These are phyloP conservation scores for Ecdyonurus torrentis DNA, from an alignment of 2,888 invertebrate species.

Conservation along the genomic window DNA sequence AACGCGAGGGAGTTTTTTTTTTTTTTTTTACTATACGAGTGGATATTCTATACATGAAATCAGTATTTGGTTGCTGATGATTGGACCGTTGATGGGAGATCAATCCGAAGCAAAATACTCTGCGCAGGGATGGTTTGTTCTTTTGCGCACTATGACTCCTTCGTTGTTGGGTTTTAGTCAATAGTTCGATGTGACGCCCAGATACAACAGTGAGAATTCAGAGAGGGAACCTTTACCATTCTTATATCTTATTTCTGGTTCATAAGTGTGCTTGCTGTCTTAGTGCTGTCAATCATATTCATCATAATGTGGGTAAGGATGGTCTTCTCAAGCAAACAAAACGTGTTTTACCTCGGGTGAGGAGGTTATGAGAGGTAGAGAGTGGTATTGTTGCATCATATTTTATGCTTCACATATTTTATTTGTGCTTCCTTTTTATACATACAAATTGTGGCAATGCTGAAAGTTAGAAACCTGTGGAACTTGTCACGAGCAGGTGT, in stretches of 20 bases:
- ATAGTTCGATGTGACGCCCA: constrained; percentile 10
- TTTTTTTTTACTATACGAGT: not conserved
- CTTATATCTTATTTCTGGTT: not conserved
- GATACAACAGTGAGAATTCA: not conserved
- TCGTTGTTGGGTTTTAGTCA: constrained; percentile 6
- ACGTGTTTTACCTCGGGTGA: not conserved
- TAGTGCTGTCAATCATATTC: constrained; percentile 2
- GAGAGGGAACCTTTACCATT: not conserved
- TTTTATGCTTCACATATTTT: not conserved
- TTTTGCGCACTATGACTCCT: constrained; percentile 1
- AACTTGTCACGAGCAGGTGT: not conserved
- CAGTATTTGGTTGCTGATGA: not conserved
- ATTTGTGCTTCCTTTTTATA: not conserved
- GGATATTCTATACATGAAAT: not conserved
- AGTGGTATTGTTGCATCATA: not conserved
- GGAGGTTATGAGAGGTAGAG: not conserved
- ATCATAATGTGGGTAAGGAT: not conserved
- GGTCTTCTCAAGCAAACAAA: not conserved
- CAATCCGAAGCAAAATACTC: not conserved
- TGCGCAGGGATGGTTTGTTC: constrained; percentile 2
- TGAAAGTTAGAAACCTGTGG: not conserved
- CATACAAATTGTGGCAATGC: not conserved
- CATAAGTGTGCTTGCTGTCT: not conserved
- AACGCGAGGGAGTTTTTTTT: not conserved
- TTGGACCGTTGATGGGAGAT: not conserved